Percentiles rank a stretch among this genome's conserved stretches.
These are phyloP conservation scores for Caenorhabditis afra DNA, from an alignment of 2,888 invertebrate genomes.

Conservation along the genomic window DNA sequence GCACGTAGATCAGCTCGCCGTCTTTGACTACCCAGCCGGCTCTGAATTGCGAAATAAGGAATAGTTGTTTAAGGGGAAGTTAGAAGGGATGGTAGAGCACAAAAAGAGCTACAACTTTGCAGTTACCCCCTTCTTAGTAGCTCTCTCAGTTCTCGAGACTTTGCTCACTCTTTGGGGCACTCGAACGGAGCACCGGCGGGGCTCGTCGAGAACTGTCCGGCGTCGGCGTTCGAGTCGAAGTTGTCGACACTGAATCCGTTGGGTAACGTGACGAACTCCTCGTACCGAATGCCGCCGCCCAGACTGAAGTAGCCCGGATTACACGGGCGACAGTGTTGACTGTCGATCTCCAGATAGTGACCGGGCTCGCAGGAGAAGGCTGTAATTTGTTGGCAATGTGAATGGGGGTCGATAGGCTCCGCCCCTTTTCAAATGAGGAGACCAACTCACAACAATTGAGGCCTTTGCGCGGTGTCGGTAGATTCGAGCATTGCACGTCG, in stretches of 20 bases:
- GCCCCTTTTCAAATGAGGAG: too few species aligned
- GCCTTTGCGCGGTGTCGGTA: constrained; percentile 82
- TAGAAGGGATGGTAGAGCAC: too few species aligned
- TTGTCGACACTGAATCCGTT: constrained; percentile 81
- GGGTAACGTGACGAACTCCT: constrained; percentile 83
- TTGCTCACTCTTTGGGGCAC: constrained; percentile 63
- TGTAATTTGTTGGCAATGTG: constrained; percentile 63
- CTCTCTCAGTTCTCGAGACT: too few species aligned
- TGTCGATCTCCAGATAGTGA: constrained; percentile 83
- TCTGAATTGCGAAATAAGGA: too few species aligned
- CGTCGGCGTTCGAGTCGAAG: constrained; percentile 62
- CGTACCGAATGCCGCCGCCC: constrained; percentile 84
- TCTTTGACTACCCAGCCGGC: constrained; percentile 82
- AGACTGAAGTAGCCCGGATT: constrained; percentile 83
- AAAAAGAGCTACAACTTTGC: too few species aligned
- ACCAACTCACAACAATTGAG: constrained; percentile 84
- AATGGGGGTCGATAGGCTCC: too few species aligned
- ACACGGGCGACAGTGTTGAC: constrained; percentile 83
- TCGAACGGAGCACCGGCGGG: not conserved
- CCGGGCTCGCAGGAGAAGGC: constrained; percentile 83
- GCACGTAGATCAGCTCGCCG: constrained; percentile 82
- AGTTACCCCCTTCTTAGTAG: too few species aligned
- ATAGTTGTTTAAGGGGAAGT: too few species aligned
- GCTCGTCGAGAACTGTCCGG: constrained; percentile 25
- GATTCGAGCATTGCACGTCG: constrained; percentile 80